phyloP scores from a whole-genome alignment of 35 echinoderm and acorn worm genomes.

The Chiridota heheva region DNA sequence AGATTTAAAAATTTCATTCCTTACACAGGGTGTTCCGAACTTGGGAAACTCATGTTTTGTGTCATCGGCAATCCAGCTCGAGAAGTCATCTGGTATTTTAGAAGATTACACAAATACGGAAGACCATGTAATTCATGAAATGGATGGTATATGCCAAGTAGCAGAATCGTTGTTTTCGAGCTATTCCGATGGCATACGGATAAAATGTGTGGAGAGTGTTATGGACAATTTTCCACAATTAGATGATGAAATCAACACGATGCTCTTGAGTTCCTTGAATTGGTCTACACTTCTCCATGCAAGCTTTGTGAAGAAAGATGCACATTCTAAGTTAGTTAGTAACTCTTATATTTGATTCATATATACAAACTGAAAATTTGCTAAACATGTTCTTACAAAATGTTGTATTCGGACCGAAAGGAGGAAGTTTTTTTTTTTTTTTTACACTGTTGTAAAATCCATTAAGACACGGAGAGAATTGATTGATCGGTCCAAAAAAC shows the following conservation, averaged over 20 bases:
- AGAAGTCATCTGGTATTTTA: not conserved
- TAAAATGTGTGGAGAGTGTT: conserved; percentile 9
- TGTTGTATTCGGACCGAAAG: too few species aligned
- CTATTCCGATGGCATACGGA: not conserved
- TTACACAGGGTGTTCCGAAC: conserved; percentile 19
- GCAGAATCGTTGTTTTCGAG: not conserved
- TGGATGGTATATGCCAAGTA: conserved; percentile 4
- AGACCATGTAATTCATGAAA: not conserved
- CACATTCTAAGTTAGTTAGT: not conserved
- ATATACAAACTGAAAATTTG: too few species aligned
- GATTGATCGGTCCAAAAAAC: too few species aligned
- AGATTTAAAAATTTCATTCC: not conserved
- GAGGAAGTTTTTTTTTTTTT: too few species aligned
- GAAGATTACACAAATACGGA: not conserved
- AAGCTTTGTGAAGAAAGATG: not conserved
- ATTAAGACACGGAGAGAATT: too few species aligned
- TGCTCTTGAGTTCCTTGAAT: not conserved
- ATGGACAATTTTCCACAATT: conserved; percentile 4
- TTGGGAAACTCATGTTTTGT: conserved; percentile 13
- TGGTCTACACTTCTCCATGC: not conserved
- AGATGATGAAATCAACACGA: conserved; percentile 11
- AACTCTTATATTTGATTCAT: too few species aligned
- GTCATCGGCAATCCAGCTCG: conserved; percentile 1
- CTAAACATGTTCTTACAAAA: too few species aligned
- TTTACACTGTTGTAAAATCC: too few species aligned